Percentiles rank a stretch among this genome's conserved stretches.
Conservation (phyloP, 2,888 invertebrate species). For the Drosophila meridiana region DNA sequence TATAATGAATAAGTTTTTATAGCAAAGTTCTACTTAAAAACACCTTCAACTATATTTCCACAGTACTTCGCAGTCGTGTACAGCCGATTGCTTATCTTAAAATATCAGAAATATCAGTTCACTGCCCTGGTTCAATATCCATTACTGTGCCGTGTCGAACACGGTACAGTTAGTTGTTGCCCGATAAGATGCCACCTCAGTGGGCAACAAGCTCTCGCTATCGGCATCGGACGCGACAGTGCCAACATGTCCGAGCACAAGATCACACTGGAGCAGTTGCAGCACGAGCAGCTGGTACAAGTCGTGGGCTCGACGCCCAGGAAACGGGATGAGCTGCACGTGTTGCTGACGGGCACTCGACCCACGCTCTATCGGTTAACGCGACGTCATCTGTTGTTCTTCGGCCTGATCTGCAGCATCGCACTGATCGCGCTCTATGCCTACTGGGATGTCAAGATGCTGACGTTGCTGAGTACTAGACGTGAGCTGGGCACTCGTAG, state of each 20-base stretch:
- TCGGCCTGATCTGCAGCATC: slow-evolving; percentile 18
- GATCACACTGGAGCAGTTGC: slow-evolving; percentile 45
- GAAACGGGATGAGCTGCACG: slow-evolving; percentile 29
- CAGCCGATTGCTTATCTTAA: not conserved
- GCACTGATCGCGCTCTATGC: slow-evolving; percentile 35
- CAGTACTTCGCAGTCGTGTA: not conserved
- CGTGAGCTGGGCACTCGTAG: not conserved
- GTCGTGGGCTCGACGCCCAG: not conserved
- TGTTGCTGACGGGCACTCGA: slow-evolving; percentile 22
- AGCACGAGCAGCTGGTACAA: slow-evolving; percentile 5
- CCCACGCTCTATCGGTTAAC: slow-evolving; percentile 25
- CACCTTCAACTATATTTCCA: no score
- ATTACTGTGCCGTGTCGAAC: not conserved
- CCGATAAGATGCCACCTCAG: slow-evolving; percentile 35
- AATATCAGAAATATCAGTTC: not conserved
- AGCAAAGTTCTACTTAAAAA: no score
- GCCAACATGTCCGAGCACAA: slow-evolving; percentile 49
- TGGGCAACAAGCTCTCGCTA: not conserved
- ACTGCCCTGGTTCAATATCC: not conserved
- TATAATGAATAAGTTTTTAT: no score
- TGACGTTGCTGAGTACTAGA: slow-evolving; percentile 4
- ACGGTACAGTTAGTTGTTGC: not conserved
- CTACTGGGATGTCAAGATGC: slow-evolving; percentile 54
- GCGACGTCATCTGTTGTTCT: slow-evolving; percentile 23
- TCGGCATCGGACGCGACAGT: slow-evolving; percentile 28